A percentile compares a stretch with the other conserved stretches of the same genome.
Conservation (phyloP, 53 echinoderm and acorn worm species). For the Glandiceps talaboti region DNA sequence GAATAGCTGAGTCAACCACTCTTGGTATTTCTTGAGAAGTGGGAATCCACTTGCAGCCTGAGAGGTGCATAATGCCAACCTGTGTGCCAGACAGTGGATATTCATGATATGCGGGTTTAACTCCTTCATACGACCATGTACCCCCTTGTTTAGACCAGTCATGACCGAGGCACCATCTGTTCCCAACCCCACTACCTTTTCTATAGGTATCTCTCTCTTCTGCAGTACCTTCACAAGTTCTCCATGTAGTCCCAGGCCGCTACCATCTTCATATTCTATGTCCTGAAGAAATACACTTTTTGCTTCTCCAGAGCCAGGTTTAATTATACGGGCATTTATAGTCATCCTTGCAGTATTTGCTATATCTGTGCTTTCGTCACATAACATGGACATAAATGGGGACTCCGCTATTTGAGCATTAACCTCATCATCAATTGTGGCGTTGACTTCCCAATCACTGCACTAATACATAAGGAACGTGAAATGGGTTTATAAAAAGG, state of each 20-base stretch:
- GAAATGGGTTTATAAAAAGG: no score
- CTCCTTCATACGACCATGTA: not conserved
- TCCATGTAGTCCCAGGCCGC: not conserved
- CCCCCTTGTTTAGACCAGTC: not conserved
- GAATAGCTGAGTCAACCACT: not conserved
- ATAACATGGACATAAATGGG: not conserved
- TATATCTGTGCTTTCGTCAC: not conserved
- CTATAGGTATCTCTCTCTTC: not conserved
- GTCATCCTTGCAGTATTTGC: not conserved
- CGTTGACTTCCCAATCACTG: not conserved
- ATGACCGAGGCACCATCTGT: not conserved
- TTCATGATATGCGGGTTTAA: not conserved
- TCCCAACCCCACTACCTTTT: not conserved
- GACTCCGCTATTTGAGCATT: not conserved
- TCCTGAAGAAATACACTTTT: not conserved
- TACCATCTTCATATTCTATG: not conserved
- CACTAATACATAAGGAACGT: no score
- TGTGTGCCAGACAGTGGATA: not conserved
- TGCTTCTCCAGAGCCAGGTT: not conserved
- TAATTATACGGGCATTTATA: not conserved
- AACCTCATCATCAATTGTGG: not conserved
- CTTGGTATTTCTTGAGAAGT: not conserved
- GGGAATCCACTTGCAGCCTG: not conserved
- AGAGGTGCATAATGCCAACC: not conserved
- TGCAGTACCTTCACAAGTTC: not conserved